Conservation (phyloP, 2,888 invertebrate species). For the Thereva unica region DNA sequence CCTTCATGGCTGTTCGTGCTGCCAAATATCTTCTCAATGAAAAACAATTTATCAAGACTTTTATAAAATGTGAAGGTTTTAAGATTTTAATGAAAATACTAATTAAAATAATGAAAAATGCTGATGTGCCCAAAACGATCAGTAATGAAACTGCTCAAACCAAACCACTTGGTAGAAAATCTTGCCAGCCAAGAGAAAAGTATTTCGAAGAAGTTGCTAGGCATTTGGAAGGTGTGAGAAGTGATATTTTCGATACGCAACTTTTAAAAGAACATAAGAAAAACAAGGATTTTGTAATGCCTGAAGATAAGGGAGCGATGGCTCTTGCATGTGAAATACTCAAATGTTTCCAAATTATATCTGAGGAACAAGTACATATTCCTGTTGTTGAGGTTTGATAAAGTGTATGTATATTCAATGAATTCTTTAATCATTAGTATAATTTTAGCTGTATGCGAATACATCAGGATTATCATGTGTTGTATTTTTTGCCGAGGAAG, state of each 20-base stretch:
- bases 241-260: constrained; percentile 55
- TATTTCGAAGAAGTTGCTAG: constrained; percentile 57
- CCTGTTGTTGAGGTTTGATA: constrained; percentile 49
- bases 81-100: constrained; percentile 51
- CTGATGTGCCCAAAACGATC: background rate
- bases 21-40: constrained; percentile 51
- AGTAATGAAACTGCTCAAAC: constrained; percentile 1
- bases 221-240: constrained; percentile 55
- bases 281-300: constrained; percentile 50
- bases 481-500: constrained; percentile 52
- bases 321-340: constrained; percentile 54
- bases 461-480: constrained; percentile 51
- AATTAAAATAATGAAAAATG: constrained; percentile 50
- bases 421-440: constrained; percentile 2
- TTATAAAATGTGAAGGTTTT: constrained; percentile 51
- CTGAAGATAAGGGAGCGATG: constrained; percentile 47
- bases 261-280: constrained; percentile 49
- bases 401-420: background rate
- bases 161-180: constrained; percentile 50
- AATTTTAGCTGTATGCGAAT: constrained; percentile 16
- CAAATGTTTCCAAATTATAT: constrained; percentile 52
- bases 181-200: constrained; percentile 54
- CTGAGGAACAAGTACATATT: constrained; percentile 49
- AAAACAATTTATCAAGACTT: constrained; percentile 51
- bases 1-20: constrained; percentile 55